A percentile compares a stretch with the other conserved stretches of the same genome.
Evolutionary conservation across 2,113 vertebrate species (phyloP).

Genomic region (Ammospiza caudacuta): DNA sequence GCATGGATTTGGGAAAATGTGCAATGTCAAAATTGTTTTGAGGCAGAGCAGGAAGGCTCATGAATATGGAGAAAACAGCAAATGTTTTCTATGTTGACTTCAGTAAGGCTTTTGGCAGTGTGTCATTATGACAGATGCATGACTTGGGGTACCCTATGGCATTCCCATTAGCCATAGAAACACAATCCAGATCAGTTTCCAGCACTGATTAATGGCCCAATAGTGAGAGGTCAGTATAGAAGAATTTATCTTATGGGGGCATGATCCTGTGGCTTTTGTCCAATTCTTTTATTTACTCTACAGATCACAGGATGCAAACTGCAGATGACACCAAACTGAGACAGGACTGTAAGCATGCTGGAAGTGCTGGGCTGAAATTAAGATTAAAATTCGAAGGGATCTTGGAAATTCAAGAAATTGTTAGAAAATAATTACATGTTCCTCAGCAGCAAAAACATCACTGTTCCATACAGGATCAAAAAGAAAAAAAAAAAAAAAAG

Average conservation of each 20-base stretch:
- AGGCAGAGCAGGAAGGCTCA: neutral
- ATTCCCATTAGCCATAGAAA: neutral
- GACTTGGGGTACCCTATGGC: neutral
- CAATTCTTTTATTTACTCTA: neutral
- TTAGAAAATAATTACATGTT: neutral
- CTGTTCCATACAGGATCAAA: neutral
- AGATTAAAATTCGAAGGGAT: neutral
- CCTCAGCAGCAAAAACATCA: neutral
- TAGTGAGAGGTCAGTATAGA: neutral
- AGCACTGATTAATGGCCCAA: neutral
- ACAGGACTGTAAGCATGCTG: neutral
- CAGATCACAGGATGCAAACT: neutral
- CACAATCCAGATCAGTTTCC: neutral
- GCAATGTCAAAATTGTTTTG: neutral
- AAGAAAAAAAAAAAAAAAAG: neutral
- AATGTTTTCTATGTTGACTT: neutral
- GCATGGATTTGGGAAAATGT: neutral
- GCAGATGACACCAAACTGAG: neutral
- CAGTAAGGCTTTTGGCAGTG: neutral
- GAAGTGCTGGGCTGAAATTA: neutral
- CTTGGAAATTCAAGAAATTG: neutral
- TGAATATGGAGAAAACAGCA: neutral
- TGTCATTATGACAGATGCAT: neutral
- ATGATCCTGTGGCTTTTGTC: neutral
- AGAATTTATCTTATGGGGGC: neutral